These are phyloP conservation scores for Clarias fuscus DNA, from an alignment of 2,797 vertebrate genomes.

Conservation along the genomic window DNA sequence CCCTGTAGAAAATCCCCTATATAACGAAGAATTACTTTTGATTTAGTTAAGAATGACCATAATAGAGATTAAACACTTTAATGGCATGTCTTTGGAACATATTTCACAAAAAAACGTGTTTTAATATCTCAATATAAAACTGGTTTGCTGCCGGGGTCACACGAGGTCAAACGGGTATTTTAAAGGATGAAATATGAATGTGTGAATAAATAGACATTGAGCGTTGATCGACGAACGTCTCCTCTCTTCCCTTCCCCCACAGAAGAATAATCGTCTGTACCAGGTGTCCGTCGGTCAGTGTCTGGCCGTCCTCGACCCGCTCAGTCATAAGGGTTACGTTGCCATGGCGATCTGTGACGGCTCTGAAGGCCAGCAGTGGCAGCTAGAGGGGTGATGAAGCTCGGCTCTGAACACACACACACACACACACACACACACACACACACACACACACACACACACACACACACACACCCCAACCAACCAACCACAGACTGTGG, in stretches of 20 bases:
- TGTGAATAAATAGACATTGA: neutral
- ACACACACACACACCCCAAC: neutral
- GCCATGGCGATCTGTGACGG: slow-evolving; percentile 91
- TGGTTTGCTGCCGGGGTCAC: neutral
- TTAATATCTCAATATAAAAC: neutral
- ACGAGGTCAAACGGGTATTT: neutral
- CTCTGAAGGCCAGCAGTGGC: slow-evolving; percentile 87
- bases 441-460: neutral
- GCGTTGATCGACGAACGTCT: too few species aligned
- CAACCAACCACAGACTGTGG: neutral
- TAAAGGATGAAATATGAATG: neutral
- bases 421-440: neutral
- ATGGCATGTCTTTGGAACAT: neutral
- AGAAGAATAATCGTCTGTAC: slow-evolving; percentile 91
- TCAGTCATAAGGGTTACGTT: slow-evolving; percentile 82
- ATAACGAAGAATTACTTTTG: neutral
- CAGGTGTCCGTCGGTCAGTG: slow-evolving; percentile 96
- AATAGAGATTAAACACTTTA: neutral
- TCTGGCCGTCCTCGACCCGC: slow-evolving; percentile 76
- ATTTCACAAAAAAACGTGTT: neutral
- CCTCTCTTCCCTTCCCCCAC: neutral
- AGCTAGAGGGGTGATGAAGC: slow-evolving; percentile 77
- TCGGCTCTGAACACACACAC: neutral
- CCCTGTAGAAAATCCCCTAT: neutral
- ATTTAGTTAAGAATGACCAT: neutral